Evolutionary conservation across 2,113 vertebrate genomes (phyloP).

Genomic region (Theropithecus gelada): DNA sequence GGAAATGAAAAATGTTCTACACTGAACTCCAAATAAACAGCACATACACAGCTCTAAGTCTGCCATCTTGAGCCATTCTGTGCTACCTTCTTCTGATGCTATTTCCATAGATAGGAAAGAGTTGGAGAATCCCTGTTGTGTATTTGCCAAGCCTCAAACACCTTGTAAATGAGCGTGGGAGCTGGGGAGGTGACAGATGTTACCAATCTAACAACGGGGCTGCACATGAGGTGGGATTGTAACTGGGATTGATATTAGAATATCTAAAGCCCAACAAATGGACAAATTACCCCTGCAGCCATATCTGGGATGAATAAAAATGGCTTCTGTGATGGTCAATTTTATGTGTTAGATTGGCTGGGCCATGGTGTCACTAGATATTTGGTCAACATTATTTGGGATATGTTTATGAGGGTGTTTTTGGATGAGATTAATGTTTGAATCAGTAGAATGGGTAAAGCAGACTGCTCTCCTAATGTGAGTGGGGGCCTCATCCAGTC

Average conservation of each 20-base stretch:
- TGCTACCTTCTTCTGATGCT: not conserved
- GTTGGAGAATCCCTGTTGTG: not conserved
- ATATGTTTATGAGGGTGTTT: not conserved
- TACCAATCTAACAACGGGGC: not conserved
- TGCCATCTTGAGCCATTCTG: not conserved
- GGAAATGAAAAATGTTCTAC: slow-evolving; percentile 8
- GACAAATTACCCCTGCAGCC: not conserved
- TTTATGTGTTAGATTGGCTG: not conserved
- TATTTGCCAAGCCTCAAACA: not conserved
- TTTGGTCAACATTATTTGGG: not conserved
- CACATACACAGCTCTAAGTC: not conserved
- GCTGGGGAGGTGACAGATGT: not conserved
- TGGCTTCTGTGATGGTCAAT: not conserved
- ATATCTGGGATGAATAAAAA: not conserved
- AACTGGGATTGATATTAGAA: not conserved
- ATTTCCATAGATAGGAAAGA: not conserved
- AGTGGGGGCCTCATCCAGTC: not conserved
- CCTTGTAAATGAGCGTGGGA: not conserved
- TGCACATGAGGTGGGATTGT: not conserved
- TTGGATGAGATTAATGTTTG: not conserved
- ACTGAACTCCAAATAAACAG: not conserved
- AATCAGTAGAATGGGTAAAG: not conserved
- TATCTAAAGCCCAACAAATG: slow-evolving; percentile 4
- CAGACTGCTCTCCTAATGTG: not conserved
- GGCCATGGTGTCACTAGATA: not conserved